phyloP scores from a whole-genome alignment of 2,797 vertebrate genomes.

The Thaleichthys pacificus region DNA sequence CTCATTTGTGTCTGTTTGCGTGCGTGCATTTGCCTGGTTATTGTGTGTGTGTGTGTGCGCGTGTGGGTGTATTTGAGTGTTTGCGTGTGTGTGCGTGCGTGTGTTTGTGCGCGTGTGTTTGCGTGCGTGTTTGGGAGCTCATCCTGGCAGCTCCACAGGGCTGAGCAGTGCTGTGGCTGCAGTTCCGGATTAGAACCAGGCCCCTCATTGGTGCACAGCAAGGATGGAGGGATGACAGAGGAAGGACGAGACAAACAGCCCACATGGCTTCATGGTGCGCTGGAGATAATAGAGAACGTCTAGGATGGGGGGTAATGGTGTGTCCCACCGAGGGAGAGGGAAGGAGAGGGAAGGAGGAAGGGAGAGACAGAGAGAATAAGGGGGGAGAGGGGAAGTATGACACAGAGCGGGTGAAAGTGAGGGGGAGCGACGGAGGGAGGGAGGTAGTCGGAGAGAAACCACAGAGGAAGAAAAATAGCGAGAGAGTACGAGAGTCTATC shows the following conservation, averaged over 20 bases:
- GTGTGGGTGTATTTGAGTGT: background rate
- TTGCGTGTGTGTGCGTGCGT: background rate
- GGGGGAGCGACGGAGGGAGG: too few relatives aligned
- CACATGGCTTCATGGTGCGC: constrained; percentile 42
- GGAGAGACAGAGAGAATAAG: background rate
- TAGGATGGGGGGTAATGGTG: constrained; percentile 59
- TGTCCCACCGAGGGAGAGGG: constrained; percentile 8
- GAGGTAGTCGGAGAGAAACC: too few relatives aligned
- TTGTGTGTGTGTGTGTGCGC: too few relatives aligned
- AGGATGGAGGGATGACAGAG: background rate
- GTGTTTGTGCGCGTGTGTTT: background rate
- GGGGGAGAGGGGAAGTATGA: background rate
- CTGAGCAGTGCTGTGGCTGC: too few relatives aligned
- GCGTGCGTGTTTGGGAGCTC: background rate
- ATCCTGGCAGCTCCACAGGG: too few relatives aligned
- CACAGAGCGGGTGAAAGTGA: too few relatives aligned
- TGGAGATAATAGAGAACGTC: constrained; percentile 54
- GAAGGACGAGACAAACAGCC: background rate
- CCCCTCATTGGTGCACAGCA: constrained; percentile 34
- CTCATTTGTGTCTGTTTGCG: background rate
- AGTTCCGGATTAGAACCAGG: constrained; percentile 16
- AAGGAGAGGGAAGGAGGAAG: background rate
- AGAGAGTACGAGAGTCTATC: background rate
- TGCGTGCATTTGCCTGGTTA: background rate
- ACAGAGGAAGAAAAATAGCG: background rate